phyloP scores from a whole-genome alignment of 2,113 vertebrate species.

The Burhinus oedicnemus region DNA sequence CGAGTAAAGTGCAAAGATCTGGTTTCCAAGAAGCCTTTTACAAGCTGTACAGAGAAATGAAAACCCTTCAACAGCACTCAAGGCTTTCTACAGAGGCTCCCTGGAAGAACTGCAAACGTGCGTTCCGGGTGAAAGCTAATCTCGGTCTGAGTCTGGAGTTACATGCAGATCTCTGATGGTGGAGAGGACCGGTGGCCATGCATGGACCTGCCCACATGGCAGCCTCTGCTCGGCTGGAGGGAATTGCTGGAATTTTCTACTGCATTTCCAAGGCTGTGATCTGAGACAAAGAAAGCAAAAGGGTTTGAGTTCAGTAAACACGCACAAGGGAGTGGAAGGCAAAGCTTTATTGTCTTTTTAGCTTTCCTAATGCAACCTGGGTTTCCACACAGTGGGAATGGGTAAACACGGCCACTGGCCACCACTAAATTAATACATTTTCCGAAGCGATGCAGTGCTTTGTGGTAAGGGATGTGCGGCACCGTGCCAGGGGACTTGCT shows the following conservation, averaged over 20 bases:
- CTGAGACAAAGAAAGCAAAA: slow-evolving; percentile 16
- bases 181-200: background rate
- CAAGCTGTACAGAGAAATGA: slow-evolving; percentile 1
- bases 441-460: background rate
- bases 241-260: background rate
- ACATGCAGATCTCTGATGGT: background rate
- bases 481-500: accelerated
- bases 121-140: background rate
- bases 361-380: background rate
- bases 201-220: background rate
- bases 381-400: background rate
- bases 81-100: background rate
- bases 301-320: background rate
- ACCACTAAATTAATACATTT: background rate
- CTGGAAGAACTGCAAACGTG: background rate
- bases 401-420: background rate
- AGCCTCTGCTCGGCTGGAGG: background rate
- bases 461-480: background rate
- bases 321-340: background rate
- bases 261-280: background rate
- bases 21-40: slow-evolving; percentile 46
- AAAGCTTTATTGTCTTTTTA: background rate
- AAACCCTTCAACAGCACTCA: background rate
- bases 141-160: background rate
- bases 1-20: slow-evolving; percentile 10